A percentile compares a stretch with the other conserved stretches of the same genome.
phyloP scores from a whole-genome alignment of 1,140 invertebrate genomes.

The Brachionus plicatilis region DNA sequence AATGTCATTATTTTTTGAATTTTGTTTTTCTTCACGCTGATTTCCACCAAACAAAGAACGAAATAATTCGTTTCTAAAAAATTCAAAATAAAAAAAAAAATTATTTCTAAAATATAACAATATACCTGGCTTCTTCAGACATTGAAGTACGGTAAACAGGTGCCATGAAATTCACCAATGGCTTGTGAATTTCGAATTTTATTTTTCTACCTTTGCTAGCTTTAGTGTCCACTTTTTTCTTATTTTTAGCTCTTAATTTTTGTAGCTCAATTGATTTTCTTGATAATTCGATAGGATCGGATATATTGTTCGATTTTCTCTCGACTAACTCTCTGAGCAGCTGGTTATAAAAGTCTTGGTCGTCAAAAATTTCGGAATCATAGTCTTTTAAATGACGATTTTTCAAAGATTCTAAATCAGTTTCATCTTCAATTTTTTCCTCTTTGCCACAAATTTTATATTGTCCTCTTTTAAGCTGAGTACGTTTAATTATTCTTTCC shows the following conservation, averaged over 20 bases:
- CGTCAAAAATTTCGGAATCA: constrained; percentile 84
- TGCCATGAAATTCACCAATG: constrained; percentile 89
- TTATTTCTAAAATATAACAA: background rate
- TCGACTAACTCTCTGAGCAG: constrained; percentile 84
- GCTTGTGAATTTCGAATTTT: constrained; percentile 78
- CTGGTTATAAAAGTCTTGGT: constrained; percentile 93
- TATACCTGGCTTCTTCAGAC: constrained; percentile 64
- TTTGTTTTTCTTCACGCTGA: background rate
- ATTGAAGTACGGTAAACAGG: constrained; percentile 66
- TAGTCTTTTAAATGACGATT: constrained; percentile 60
- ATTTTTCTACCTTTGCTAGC: constrained; percentile 85
- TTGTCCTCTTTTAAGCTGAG: constrained; percentile 71
- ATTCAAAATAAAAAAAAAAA: background rate
- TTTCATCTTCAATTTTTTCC: constrained; percentile 44
- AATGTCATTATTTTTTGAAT: background rate
- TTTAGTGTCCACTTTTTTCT: constrained; percentile 79
- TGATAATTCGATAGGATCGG: constrained; percentile 62
- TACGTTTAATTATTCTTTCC: constrained; percentile 68
- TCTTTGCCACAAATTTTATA: constrained; percentile 67
- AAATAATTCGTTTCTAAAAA: constrained; percentile 41
- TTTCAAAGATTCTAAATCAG: constrained; percentile 44
- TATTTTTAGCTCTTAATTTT: constrained; percentile 73
- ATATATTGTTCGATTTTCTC: constrained; percentile 72
- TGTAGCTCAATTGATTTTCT: constrained; percentile 82
- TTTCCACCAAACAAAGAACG: constrained; percentile 32